Percentiles rank a stretch among this genome's conserved stretches.
Evolutionary conservation across 2,113 vertebrate genomes (phyloP).

Genomic region (Atlantisia rogersi): DNA sequence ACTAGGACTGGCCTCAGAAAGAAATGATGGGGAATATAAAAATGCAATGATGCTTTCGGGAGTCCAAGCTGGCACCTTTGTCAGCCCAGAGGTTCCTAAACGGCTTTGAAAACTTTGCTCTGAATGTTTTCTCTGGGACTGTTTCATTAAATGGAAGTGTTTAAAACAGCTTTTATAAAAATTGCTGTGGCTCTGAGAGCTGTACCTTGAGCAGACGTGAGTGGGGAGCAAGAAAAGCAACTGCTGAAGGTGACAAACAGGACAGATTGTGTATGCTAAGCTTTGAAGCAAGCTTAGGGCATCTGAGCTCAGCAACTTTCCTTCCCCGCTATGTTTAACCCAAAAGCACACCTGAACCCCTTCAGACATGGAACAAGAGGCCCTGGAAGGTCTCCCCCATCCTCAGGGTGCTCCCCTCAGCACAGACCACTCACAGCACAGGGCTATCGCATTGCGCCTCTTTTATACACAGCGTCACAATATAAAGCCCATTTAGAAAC

Average conservation of each 20-base stretch:
- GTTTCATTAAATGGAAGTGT: background rate
- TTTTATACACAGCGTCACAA: background rate
- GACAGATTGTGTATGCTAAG: fast-evolving
- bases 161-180: slow-evolving; percentile 23
- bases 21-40: background rate
- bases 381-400: background rate
- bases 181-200: background rate
- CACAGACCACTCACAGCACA: background rate
- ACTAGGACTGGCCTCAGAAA: background rate
- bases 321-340: background rate
- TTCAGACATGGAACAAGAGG: background rate
- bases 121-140: slow-evolving; percentile 39
- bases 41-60: background rate
- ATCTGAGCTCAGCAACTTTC: background rate
- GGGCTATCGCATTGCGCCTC: background rate
- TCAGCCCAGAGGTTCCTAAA: background rate
- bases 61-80: background rate
- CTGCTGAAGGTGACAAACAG: fast-evolving
- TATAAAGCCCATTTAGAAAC: slow-evolving; percentile 44
- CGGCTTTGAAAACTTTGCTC: background rate
- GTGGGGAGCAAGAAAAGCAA: fast-evolving
- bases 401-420: fast-evolving
- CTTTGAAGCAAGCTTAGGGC: background rate
- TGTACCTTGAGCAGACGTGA: background rate
- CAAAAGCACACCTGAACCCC: background rate